Conservation (phyloP, 1,140 invertebrate genomes). For the Zelostemma sp. region DNA sequence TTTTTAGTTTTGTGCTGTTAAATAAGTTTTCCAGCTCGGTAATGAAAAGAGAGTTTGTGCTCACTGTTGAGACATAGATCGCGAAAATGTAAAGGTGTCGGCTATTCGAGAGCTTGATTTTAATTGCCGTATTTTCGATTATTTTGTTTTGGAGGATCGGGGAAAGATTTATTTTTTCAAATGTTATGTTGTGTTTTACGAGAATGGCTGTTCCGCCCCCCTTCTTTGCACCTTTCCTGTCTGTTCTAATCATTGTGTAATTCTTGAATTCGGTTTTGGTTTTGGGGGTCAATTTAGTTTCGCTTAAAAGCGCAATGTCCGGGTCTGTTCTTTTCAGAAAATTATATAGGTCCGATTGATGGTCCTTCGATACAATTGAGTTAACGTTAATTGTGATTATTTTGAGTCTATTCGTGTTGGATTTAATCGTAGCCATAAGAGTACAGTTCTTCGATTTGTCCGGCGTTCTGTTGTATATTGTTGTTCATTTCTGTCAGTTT, state of each 20-base stretch:
- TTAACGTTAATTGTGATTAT: constrained; percentile 32
- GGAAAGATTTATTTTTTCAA: constrained; percentile 7
- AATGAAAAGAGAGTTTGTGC: background rate
- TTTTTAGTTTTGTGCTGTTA: background rate
- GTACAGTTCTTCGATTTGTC: too few relatives aligned
- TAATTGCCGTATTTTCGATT: background rate
- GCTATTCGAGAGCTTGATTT: too few relatives aligned
- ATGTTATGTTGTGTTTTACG: constrained; percentile 25
- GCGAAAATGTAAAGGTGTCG: too few relatives aligned
- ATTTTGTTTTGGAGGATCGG: background rate
- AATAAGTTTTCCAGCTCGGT: background rate
- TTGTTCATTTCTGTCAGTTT: background rate
- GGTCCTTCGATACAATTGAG: constrained; percentile 28
- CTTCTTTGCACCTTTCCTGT: constrained; percentile 13
- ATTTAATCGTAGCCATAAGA: background rate
- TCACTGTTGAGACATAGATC: too few relatives aligned
- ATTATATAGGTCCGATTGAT: constrained; percentile 12
- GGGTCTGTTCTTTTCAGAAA: constrained; percentile 20
- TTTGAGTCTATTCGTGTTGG: constrained; percentile 16
- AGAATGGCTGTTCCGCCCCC: constrained; percentile 36
- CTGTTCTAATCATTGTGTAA: constrained; percentile 29
- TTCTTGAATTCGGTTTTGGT: constrained; percentile 25
- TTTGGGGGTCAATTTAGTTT: constrained; percentile 41
- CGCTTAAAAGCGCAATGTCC: constrained; percentile 20
- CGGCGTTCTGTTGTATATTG: background rate